phyloP scores from a whole-genome alignment of 2,888 invertebrate genomes.

The Cantharis rustica region DNA sequence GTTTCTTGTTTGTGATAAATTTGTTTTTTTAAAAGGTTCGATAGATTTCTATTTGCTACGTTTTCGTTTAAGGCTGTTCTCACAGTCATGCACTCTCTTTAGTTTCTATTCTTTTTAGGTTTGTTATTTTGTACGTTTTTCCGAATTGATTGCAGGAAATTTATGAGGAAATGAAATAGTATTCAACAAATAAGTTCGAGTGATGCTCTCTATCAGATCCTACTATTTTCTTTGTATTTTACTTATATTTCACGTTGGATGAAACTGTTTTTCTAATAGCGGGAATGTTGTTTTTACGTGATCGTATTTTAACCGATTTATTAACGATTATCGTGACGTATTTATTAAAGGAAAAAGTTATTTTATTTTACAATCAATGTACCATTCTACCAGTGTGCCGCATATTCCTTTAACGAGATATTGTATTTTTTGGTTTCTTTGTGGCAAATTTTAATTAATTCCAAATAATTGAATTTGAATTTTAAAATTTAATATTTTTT shows the following conservation, averaged over 20 bases:
- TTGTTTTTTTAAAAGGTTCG: constrained; percentile 24
- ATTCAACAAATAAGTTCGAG: constrained; percentile 37
- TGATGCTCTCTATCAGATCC: constrained; percentile 32
- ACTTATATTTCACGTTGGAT: neutral
- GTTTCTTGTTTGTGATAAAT: constrained; percentile 30
- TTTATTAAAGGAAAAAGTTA: neutral
- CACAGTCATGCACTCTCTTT: constrained; percentile 21
- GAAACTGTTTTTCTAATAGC: neutral
- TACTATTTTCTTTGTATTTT: constrained; percentile 7
- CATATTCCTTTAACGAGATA: neutral
- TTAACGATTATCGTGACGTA: neutral
- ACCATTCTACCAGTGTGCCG: too few relatives aligned
- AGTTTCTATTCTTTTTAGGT: constrained; percentile 16
- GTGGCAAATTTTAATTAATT: too few relatives aligned
- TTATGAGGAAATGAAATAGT: constrained; percentile 39
- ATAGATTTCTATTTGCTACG: constrained; percentile 24
- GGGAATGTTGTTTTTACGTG: neutral
- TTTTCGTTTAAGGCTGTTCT: constrained; percentile 34
- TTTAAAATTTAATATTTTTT: too few relatives aligned
- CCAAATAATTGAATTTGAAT: too few relatives aligned
- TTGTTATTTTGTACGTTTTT: constrained; percentile 31
- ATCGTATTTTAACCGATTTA: neutral
- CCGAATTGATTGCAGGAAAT: constrained; percentile 40
- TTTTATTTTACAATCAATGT: neutral
- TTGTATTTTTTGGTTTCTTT: neutral